Percentiles rank a stretch among this genome's conserved stretches.
Conservation (phyloP, 1,140 invertebrate species). For the Plutomurus gul region DNA sequence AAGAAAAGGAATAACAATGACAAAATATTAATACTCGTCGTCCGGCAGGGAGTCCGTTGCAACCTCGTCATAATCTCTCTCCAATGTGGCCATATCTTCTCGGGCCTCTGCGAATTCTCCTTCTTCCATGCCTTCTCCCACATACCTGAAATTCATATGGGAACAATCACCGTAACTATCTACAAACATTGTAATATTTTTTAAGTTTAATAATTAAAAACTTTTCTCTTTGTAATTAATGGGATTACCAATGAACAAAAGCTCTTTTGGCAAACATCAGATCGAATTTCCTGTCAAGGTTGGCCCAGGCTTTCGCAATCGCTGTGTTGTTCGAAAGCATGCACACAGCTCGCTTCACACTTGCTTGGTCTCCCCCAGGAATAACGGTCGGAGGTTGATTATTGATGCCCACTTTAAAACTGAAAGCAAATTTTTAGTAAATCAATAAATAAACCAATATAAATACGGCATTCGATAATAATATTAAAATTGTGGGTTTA, state of each 20-base stretch:
- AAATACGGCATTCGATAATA: too few species aligned
- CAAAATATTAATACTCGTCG: slow-evolving; percentile 57
- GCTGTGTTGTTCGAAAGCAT: slow-evolving; percentile 85
- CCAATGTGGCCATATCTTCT: slow-evolving; percentile 74
- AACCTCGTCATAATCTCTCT: slow-evolving; percentile 71
- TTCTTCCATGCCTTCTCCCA: slow-evolving; percentile 65
- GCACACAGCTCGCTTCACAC: slow-evolving; percentile 73
- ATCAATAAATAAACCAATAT: too few species aligned
- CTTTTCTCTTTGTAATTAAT: background rate
- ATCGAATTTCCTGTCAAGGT: slow-evolving; percentile 81
- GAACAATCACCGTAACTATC: background rate
- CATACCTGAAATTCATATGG: slow-evolving; percentile 61
- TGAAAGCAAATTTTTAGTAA: too few species aligned
- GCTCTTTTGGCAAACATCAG: slow-evolving; percentile 80
- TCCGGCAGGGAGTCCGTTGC: slow-evolving; percentile 63
- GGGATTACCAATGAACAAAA: slow-evolving; percentile 78
- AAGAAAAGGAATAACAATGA: background rate
- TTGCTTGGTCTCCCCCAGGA: slow-evolving; percentile 61
- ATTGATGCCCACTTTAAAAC: slow-evolving; percentile 78
- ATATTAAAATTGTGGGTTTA: too few species aligned
- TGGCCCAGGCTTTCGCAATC: slow-evolving; percentile 76
- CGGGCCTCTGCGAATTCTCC: slow-evolving; percentile 72
- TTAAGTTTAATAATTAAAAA: background rate
- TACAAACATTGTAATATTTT: background rate
- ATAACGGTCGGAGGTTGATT: slow-evolving; percentile 77